These are phyloP conservation scores for Phoebastria nigripes DNA, from an alignment of 2,797 vertebrate genomes.

Conservation along the genomic window DNA sequence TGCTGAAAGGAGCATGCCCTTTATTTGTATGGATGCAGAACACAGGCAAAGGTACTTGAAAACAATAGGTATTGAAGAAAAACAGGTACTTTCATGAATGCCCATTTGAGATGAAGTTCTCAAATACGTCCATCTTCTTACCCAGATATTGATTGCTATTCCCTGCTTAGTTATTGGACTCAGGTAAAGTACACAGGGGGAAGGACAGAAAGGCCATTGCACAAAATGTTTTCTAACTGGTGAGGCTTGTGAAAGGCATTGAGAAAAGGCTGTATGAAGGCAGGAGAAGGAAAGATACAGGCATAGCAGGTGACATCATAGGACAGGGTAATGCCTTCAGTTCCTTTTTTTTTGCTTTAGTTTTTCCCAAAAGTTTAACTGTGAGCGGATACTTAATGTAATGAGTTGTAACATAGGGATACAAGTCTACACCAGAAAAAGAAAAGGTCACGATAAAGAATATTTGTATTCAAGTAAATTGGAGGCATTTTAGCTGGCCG, in stretches of 20 bases:
- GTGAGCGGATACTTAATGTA: background rate
- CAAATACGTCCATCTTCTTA: background rate
- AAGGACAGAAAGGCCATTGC: background rate
- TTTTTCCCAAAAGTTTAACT: background rate
- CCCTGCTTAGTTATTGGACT: background rate
- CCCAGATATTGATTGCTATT: background rate
- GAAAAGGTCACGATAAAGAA: background rate
- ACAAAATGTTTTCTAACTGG: rapidly evolving
- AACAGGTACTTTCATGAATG: background rate
- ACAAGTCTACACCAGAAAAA: background rate
- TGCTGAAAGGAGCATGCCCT: background rate
- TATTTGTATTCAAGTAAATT: background rate
- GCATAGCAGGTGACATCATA: background rate
- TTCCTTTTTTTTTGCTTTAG: background rate
- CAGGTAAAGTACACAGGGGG: rapidly evolving
- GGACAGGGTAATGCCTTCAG: background rate
- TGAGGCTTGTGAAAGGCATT: background rate
- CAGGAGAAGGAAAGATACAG: background rate
- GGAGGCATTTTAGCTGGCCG: background rate
- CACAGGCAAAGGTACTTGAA: background rate
- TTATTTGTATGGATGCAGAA: background rate
- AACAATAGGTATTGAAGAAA: background rate
- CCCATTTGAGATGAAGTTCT: background rate
- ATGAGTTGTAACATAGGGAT: background rate
- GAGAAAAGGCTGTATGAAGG: background rate